Evolutionary conservation across 2,113 vertebrate genomes (phyloP), one percentile per base, ranked within the genome.

Genomic region (Anoplopoma fimbria): DNA sequence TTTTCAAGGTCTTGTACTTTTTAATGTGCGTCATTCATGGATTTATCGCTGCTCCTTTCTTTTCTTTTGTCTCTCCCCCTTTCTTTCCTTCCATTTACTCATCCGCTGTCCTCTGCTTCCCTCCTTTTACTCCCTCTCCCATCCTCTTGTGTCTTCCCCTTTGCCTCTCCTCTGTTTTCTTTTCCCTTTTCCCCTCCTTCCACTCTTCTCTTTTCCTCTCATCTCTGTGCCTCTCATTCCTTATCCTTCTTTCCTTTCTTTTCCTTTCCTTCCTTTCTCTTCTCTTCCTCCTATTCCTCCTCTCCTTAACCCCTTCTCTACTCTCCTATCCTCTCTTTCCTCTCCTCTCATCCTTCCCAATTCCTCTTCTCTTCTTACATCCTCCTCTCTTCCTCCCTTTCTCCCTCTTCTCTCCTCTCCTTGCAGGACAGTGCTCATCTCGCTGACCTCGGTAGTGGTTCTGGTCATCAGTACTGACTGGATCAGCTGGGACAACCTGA

Each of bases 401-500:
- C 47, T 8, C 8, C 40, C 7, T 3, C 31, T 33, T 27, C 19
- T 38, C 31, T 33, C 36, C 19, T 38, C n/a, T 62, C 61, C 49
- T 71, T 78, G 40, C 92, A 99, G 98, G 98, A 94, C 97, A 0
- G 98, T 99, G 90, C 95, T 99, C 61, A 94, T 99, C 87, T 97
- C 95, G 71, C 94, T 99, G 92, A 99, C 98, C 34, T 98, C 98
- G 3, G 95, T 98, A 83, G 98, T 99, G 91, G 96, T 99, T 51
- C 93, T 99, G 87, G 95, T 99, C 94, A 99, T 99, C 93, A 98
- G 97, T 73, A 99, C 97, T 3, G 97, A 99, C 94, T 99, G 98
- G 98, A 99, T 99, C 96, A 99, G 97, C 95, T 99, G 98, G 98
- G 98, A 99, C 96, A 97, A 98, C 82, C 89, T 99, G 86, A 99